phyloP scores from a whole-genome alignment of 2,113 vertebrate species.

The Psilopsiagon aurifrons region DNA sequence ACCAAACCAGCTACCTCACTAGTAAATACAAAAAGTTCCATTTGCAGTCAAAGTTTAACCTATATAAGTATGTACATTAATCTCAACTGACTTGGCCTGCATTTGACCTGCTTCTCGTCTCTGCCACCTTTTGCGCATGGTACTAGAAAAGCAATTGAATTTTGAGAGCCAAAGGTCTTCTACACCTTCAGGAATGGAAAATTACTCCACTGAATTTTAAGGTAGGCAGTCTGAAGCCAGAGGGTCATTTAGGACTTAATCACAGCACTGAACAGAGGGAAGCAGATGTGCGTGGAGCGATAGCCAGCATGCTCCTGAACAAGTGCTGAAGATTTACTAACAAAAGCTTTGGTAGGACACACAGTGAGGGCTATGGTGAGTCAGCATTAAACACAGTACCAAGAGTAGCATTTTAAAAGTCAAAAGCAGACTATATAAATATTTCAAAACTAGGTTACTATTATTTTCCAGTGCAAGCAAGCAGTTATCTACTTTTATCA shows the following conservation, averaged over 20 bases:
- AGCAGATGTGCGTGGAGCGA: not conserved
- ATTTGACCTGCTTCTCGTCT: constrained; percentile 15
- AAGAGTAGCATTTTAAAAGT: not conserved
- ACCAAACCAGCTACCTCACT: not conserved
- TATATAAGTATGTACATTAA: not conserved
- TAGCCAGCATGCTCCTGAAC: not conserved
- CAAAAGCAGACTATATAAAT: not conserved
- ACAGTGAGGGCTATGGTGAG: not conserved
- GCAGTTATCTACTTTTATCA: not conserved
- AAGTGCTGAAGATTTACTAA: not conserved
- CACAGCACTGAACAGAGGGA: not conserved
- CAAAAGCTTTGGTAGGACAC: not conserved
- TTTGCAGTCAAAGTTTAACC: not conserved
- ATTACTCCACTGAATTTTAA: not conserved
- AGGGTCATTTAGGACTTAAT: not conserved
- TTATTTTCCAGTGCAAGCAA: not conserved
- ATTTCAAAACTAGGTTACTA: not conserved
- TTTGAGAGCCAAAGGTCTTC: not conserved
- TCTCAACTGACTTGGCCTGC: not conserved
- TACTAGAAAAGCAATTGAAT: not conserved
- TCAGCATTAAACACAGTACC: not conserved
- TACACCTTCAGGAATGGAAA: constrained; percentile 11
- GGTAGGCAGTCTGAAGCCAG: not conserved
- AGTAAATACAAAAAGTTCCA: not conserved
- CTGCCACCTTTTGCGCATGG: not conserved